phyloP scores from a whole-genome alignment of 2,113 vertebrate species.

The Callionymus lyra region DNA sequence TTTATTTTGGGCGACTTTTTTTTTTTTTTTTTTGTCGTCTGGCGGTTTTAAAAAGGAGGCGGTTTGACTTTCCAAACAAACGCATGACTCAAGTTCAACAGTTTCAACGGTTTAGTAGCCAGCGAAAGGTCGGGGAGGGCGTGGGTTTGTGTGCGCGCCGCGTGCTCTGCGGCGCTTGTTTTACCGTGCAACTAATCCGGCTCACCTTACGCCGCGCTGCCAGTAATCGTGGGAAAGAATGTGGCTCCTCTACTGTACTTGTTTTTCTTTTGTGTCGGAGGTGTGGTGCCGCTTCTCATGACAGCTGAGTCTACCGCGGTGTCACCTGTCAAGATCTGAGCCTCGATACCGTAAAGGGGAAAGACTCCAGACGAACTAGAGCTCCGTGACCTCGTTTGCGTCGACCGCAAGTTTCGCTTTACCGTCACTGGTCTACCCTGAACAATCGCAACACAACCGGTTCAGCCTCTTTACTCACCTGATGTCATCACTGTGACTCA shows the following conservation, averaged over 20 bases:
- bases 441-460: conserved; percentile 6
- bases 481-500: no score
- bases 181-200: conserved; percentile 37
- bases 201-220: conserved; percentile 40
- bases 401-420: conserved; percentile 42
- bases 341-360: conserved; percentile 44
- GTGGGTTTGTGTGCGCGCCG: conserved; percentile 7
- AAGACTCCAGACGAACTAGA: conserved; percentile 48
- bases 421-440: conserved; percentile 29
- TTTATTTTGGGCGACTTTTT: not conserved
- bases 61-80: conserved; percentile 8
- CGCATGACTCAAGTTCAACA: no score
- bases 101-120: not conserved
- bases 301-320: conserved; percentile 10
- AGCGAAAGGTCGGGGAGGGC: conserved; percentile 20
- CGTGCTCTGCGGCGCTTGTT: conserved; percentile 15
- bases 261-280: conserved; percentile 33
- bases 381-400: conserved; percentile 47
- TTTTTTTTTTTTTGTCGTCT: no score
- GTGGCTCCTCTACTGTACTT: conserved; percentile 43
- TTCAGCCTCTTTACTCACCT: conserved; percentile 5
- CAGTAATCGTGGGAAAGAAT: conserved; percentile 64
- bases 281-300: not conserved
- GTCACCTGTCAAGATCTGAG: conserved; percentile 43
- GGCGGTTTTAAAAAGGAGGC: not conserved